A percentile compares a stretch with the other conserved stretches of the same genome.
Evolutionary conservation across 2,113 vertebrate genomes (phyloP).

Genomic region (Mystacornis crossleyi): DNA sequence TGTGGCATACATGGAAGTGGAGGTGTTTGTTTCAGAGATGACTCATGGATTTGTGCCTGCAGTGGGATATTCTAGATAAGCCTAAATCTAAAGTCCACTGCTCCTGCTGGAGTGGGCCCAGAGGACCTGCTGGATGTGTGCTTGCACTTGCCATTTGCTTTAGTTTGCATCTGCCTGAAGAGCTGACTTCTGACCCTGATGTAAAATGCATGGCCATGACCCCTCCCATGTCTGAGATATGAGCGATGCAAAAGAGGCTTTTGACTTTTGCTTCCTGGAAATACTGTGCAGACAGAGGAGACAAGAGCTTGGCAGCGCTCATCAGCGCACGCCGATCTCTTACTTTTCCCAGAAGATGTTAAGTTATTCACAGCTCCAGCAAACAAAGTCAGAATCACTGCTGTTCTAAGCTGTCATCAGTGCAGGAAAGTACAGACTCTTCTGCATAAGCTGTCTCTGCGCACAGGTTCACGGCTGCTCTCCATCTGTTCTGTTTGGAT

Average conservation of each 20-base stretch:
- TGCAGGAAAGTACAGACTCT: not conserved
- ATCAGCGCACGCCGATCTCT: not conserved
- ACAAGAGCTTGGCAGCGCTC: not conserved
- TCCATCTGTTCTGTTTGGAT: not conserved
- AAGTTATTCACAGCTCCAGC: not conserved
- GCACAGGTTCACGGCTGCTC: not conserved
- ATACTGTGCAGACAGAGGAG: not conserved
- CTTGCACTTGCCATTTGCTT: not conserved
- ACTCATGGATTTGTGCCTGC: not conserved
- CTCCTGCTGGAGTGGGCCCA: not conserved
- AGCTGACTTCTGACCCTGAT: not conserved
- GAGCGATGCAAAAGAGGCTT: not conserved
- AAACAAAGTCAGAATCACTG: not conserved
- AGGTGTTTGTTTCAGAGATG: not conserved
- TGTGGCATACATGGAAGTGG: fast-evolving
- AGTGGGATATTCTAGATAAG: not conserved
- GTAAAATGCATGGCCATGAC: not conserved
- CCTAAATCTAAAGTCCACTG: not conserved
- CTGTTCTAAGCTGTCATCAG: not conserved
- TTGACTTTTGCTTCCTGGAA: not conserved
- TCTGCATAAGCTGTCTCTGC: not conserved
- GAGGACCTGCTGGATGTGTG: not conserved
- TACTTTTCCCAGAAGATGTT: not conserved
- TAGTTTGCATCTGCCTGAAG: not conserved
- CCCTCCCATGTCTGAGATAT: not conserved